These are phyloP conservation scores for Philopedon plagiatum DNA, from an alignment of 2,888 invertebrate species.

Conservation along the genomic window DNA sequence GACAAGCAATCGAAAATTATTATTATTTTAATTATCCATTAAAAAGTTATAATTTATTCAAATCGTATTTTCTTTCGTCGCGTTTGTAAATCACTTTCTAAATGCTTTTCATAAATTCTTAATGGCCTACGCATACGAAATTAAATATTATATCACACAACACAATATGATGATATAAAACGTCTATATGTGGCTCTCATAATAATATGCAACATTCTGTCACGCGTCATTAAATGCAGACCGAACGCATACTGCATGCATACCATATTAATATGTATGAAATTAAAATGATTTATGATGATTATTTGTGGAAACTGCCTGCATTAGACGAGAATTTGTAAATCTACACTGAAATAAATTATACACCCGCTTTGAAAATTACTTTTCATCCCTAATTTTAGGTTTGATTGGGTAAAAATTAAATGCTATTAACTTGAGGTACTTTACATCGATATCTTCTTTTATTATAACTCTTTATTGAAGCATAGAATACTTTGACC, in stretches of 20 bases:
- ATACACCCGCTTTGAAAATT: too few relatives aligned
- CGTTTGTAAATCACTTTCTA: too few relatives aligned
- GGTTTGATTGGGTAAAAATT: too few relatives aligned
- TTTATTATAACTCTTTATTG: too few relatives aligned
- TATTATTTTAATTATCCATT: too few relatives aligned
- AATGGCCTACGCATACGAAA: background rate
- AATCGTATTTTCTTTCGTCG: too few relatives aligned
- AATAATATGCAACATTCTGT: constrained; percentile 17
- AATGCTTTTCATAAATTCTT: background rate
- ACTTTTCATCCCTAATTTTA: too few relatives aligned
- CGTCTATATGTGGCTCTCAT: background rate
- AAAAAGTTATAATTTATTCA: too few relatives aligned
- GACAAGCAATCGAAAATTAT: too few relatives aligned
- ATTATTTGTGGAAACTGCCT: constrained; percentile 5
- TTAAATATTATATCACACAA: background rate
- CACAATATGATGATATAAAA: constrained; percentile 17
- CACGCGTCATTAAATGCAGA: constrained; percentile 15
- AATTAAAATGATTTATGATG: constrained; percentile 21
- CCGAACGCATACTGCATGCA: constrained; percentile 9
- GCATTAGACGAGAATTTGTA: background rate
- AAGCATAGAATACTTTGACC: too few relatives aligned
- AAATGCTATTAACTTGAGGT: too few relatives aligned
- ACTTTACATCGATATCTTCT: too few relatives aligned
- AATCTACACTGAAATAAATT: background rate
- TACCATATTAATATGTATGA: background rate